Base-by-base conservation (phyloP, 2,113 vertebrate genomes). In the Oostethus manadensis region DNA sequence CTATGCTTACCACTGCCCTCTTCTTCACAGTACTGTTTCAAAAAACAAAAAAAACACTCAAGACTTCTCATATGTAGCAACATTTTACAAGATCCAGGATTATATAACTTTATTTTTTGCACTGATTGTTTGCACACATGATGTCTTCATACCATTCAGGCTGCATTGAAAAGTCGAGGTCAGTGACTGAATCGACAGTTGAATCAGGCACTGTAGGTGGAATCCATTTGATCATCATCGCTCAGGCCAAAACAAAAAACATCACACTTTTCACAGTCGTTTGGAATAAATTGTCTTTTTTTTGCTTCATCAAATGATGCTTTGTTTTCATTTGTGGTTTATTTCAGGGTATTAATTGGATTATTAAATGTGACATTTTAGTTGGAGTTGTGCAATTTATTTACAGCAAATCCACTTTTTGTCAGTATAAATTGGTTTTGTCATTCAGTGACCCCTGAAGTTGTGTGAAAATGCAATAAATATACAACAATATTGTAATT, bases 1-100 rank as follows among this genome's bases (percentile, higher is more conserved):
- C 38, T 29, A 35, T 35, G 29, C 29, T n/a, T 35, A 54, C 26
- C 33, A 55, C 53, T 42, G 53, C 53, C 53, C 53, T 55, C 35
- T 21, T 40, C 6, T 55, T 55, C 40, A 9, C 8, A 18, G 16
- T 17, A 29, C 16, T 33, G 26, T 29, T 18, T 38, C 1, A 1
- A 2, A 40, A 10, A 10, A 42, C 11, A 42, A 42, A 1, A 42
- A 13, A 14, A 14, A 4, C 11, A 42, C 13, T 42, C 11, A 14
- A 42, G 10, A 54, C 10, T 9, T 18, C 10, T 38, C 53, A 40
- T 42, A 55, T 55, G 53, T 55, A 55, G 53, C 53, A 40, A 20
- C 6, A 1, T 55, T n/a, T 53, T 11, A 18, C 10, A 38, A 40
- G 3, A 38, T 38, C n/a, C 15, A 20, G 13, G 51, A 38, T 38